phyloP scores from a whole-genome alignment of 1,140 invertebrate species.

The Bombus waltoni region DNA sequence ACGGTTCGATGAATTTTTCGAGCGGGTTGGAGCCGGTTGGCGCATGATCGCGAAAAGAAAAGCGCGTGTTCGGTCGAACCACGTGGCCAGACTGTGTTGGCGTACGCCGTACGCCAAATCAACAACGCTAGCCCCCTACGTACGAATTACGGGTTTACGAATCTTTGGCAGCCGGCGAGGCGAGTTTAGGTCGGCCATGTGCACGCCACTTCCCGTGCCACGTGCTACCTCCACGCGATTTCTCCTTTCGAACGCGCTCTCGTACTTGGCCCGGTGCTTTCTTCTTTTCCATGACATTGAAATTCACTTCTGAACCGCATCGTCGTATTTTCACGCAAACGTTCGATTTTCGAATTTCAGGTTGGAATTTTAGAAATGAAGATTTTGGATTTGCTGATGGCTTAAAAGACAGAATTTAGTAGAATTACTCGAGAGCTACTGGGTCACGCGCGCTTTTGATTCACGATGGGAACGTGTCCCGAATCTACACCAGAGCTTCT shows the following conservation, averaged over 20 bases:
- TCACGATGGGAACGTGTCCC: neutral
- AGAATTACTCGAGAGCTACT: neutral
- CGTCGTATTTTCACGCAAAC: neutral
- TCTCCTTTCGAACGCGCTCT: neutral
- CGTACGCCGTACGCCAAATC: slow-evolving; percentile 74
- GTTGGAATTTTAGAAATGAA: too few species aligned
- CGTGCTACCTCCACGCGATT: slow-evolving; percentile 54
- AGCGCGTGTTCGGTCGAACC: slow-evolving; percentile 34
- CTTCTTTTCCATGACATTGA: neutral
- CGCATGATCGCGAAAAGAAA: slow-evolving; percentile 34
- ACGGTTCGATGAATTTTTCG: slow-evolving; percentile 3
- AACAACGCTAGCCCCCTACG: slow-evolving; percentile 69
- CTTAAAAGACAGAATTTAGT: neutral
- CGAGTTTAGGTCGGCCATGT: slow-evolving; percentile 72
- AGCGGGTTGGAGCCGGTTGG: slow-evolving; percentile 5
- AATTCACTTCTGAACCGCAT: neutral
- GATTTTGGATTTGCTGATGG: neutral
- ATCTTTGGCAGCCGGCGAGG: slow-evolving; percentile 75
- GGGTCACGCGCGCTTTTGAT: neutral
- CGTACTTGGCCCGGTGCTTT: too few species aligned
- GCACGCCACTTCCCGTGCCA: slow-evolving; percentile 67
- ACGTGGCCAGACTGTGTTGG: slow-evolving; percentile 69
- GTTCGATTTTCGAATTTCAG: neutral
- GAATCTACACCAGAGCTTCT: neutral
- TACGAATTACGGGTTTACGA: slow-evolving; percentile 74